Conservation (phyloP, 2,113 vertebrate genomes). For the Nibea albiflora region DNA sequence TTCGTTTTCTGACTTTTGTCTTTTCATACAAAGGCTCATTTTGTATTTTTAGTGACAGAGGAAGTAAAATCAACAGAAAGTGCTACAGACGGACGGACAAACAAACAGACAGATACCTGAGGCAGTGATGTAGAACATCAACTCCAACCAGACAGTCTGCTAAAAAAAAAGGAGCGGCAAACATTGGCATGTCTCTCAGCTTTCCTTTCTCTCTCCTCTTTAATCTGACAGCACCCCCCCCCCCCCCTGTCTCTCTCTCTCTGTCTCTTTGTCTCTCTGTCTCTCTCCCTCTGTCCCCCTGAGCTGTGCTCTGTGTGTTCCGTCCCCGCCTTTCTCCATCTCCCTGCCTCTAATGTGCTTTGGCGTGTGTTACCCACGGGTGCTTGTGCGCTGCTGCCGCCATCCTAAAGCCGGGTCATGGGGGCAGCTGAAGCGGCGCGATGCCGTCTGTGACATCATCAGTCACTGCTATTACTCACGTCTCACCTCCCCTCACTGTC, state of each 20-base stretch:
- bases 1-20: conserved; percentile 1
- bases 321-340: conserved; percentile 65
- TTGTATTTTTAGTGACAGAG: conserved; percentile 13
- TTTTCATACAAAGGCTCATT: conserved; percentile 20
- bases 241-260: conserved; percentile 21
- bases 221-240: conserved; percentile 65
- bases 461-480: conserved; percentile 71
- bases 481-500: conserved; percentile 76
- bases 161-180: conserved; percentile 60
- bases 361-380: conserved; percentile 79
- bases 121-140: conserved; percentile 71
- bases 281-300: conserved; percentile 66
- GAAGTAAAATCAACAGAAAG: conserved; percentile 32
- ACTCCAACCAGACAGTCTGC: conserved; percentile 68
- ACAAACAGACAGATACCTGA: conserved; percentile 56
- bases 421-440: conserved; percentile 60
- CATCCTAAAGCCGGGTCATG: conserved; percentile 74
- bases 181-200: conserved; percentile 63
- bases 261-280: conserved; percentile 29
- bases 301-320: conserved; percentile 70
- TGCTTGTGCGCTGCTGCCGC: conserved; percentile 63
- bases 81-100: conserved; percentile 24
- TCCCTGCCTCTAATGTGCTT: conserved; percentile 75
- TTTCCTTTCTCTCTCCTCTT: conserved; percentile 60
- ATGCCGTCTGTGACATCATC: conserved; percentile 77